Evolutionary conservation across 2,113 vertebrate species (phyloP).

Genomic region (Agapornis roseicollis): DNA sequence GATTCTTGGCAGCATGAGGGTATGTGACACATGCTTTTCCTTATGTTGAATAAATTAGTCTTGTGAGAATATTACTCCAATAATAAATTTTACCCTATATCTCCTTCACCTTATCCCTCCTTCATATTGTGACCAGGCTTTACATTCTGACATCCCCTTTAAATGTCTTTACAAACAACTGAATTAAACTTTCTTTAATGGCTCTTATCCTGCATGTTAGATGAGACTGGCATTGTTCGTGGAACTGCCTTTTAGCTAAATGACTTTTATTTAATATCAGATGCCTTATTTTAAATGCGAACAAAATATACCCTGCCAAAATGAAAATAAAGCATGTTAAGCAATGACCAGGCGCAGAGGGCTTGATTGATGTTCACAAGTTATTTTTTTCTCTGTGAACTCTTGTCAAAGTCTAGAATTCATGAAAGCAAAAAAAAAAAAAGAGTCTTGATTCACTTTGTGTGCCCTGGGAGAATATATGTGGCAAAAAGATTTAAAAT

Average conservation of each 20-base stretch:
- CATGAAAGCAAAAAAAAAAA: constrained; percentile 67
- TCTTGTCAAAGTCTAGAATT: constrained; percentile 64
- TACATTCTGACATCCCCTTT: constrained; percentile 12
- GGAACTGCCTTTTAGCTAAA: constrained; percentile 17
- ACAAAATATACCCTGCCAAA: constrained; percentile 53
- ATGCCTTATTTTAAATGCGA: constrained; percentile 54
- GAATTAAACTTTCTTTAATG: constrained; percentile 43
- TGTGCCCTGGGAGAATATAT: constrained; percentile 49
- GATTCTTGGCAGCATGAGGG: background rate
- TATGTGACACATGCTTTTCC: background rate
- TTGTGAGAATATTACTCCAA: background rate
- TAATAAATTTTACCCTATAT: background rate
- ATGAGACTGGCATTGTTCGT: background rate
- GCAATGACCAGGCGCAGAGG: constrained; percentile 43
- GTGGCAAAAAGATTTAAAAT: constrained; percentile 73
- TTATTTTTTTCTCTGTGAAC: constrained; percentile 47
- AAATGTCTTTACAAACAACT: background rate
- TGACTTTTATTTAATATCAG: constrained; percentile 32
- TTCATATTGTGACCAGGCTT: background rate
- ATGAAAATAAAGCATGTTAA: constrained; percentile 49
- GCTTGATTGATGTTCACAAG: constrained; percentile 64
- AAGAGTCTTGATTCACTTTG: constrained; percentile 64
- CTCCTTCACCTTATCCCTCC: background rate
- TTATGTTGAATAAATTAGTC: background rate
- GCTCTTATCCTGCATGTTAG: background rate